phyloP scores from a whole-genome alignment of 2,888 invertebrate species.

The Thymelicus acteon region DNA sequence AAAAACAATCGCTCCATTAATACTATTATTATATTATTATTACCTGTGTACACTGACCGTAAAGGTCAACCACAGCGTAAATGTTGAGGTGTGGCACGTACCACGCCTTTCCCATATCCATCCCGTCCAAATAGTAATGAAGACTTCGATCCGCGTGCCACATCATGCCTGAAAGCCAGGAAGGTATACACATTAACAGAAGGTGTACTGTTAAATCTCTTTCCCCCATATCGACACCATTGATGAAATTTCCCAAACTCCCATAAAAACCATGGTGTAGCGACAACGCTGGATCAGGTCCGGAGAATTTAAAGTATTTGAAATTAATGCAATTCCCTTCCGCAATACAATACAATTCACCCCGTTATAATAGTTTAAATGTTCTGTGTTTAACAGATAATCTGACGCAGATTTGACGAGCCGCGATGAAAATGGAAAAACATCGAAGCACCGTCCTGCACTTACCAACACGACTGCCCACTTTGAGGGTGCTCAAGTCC shows the following conservation, averaged over 20 bases:
- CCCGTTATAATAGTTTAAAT: no score
- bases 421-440: no score
- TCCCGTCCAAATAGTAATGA: slow-evolving; percentile 94
- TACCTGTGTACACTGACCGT: slow-evolving; percentile 97
- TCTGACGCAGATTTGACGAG: background rate
- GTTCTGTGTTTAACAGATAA: background rate
- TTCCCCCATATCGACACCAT: background rate
- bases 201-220: background rate
- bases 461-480: slow-evolving; percentile 90
- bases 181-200: background rate
- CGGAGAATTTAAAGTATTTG: background rate
- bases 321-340: no score
- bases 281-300: background rate
- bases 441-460: background rate
- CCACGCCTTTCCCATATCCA: slow-evolving; percentile 94
- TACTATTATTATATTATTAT: no score
- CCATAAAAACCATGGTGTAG: no score
- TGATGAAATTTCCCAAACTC: no score
- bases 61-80: slow-evolving; percentile 97
- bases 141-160: slow-evolving; percentile 92
- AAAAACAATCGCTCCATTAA: background rate
- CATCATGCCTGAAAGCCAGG: slow-evolving; percentile 88
- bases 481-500: slow-evolving; percentile 92
- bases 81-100: slow-evolving; percentile 91
- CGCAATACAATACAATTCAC: no score